Evolutionary conservation across 2,888 invertebrate species (phyloP), one percentile per base, ranked within the genome.

Genomic region (Tetheella fluctuosa): DNA sequence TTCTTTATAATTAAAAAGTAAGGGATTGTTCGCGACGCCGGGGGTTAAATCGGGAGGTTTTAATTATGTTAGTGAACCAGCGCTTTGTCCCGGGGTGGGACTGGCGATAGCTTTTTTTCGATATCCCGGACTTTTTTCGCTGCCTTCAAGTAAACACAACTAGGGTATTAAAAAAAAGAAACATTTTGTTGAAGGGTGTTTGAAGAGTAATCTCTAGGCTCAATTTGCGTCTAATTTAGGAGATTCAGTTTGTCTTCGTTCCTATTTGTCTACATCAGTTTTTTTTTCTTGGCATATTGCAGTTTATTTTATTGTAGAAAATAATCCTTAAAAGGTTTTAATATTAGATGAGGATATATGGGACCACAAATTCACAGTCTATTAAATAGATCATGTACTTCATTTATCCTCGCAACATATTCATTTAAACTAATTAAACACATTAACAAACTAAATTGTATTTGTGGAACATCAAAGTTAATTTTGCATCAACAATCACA

Each of bases 61-160:
- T 82, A 80, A 83, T 82, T 80, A 80, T 79, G 80, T 83, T 82
- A 82, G 80, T 79, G 80, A 80, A 80, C 75, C 76, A 76, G 62
- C 71, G 69, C 77, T 77, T 78, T 77, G 77, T 80, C 74, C 75
- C 68, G 73, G 69, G 67, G 70, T 69, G 68, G 70, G 64, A 63
- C 70, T 71, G 69, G 73, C 69, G 68, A 77, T 79, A 71, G 75
- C 76, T 80, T 82, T 81, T 81, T 80, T 79, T 76, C 73, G 73
- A 79, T 78, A 79, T 74, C 77, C 70, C 74, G 72, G 73, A 79
- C 70, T 73, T 76, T 79, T 77, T 79, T 72, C 70, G 59, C 64
- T 65, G 69, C 70, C 69, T 72, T 75, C 71, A 77, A 76, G 74
- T 76, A 76, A 73, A 67, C 70, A 74, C 74, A 80, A 81, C 77